Evolutionary conservation across 2,888 invertebrate genomes (phyloP), one percentile per base, ranked within the genome.

Genomic region (Phorcus lineatus): DNA sequence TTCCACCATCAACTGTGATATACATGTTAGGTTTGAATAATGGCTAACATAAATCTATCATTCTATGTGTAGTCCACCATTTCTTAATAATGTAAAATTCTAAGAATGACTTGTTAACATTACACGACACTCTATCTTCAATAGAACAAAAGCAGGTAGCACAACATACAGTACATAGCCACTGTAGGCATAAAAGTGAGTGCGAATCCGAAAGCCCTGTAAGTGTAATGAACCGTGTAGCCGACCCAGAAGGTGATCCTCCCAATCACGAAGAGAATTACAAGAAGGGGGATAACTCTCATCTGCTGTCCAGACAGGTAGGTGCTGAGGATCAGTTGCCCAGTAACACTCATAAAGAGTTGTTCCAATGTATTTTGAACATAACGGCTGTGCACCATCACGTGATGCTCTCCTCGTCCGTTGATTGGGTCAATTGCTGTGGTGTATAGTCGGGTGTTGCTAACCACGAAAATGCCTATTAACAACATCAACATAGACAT

Each of bases 321-420:
- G 17, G 85, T 83, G 22, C 83, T 55, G 3, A 86, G 80, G 13
- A 85, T 82, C 31, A 86, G 28, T 62, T 87, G 87, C 4, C 82
- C 84, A 3, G 80, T 57, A 40, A 82, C 54, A 55, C 78, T 86
- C 28, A 86, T 31, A 9, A 85, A 36, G 17, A 86, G 74, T 77
- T 86, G 86, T 78, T 87, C 86, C 28, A 87, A 24, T 7, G 86
- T 86, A 75, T 87, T 87, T 57, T 82, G 84, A 0, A 86, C 54
- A 36, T 83, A 82, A 1, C 80, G 62, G 4, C 28, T 17, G 17
- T 80, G 74, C 0, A 85, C 78, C 53, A 74, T 78, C 24, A 87
- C 76, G 52, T 80, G 67, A 47, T 83, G 80, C 28, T 84, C 83
- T 31, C 84, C 85, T n/a, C 80, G 78, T 0, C 84, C 82, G 40